A percentile compares a stretch with the other conserved stretches of the same genome.
phyloP scores from a whole-genome alignment of 2,113 vertebrate species.

The Callionymus lyra region DNA sequence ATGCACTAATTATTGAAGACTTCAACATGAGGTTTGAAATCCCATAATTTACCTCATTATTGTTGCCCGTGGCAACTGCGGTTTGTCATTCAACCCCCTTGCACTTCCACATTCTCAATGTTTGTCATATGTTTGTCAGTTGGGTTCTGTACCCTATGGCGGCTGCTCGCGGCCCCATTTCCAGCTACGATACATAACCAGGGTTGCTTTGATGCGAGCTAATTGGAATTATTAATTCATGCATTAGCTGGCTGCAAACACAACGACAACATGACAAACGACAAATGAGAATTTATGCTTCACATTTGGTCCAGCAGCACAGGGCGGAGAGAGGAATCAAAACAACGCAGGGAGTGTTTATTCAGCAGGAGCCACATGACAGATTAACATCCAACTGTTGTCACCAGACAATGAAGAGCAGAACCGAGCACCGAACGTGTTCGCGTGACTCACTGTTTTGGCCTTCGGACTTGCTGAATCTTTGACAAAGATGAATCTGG shows the following conservation, averaged over 20 bases:
- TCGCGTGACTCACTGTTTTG: slow-evolving; percentile 3
- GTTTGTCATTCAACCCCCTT: slow-evolving; percentile 6
- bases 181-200: slow-evolving; percentile 26
- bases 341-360: slow-evolving; percentile 1
- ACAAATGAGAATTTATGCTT: slow-evolving; percentile 1
- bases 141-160: not conserved
- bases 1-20: too few relatives aligned
- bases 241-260: slow-evolving; percentile 9
- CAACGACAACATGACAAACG: slow-evolving; percentile 2
- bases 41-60: not conserved
- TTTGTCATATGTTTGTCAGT: too few relatives aligned
- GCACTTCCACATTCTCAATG: not conserved
- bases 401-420: slow-evolving; percentile 6
- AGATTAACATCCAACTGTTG: slow-evolving; percentile 7
- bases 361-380: slow-evolving; percentile 13
- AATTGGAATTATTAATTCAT: slow-evolving; percentile 40
- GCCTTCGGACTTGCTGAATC: slow-evolving; percentile 12
- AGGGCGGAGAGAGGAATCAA: too few relatives aligned
- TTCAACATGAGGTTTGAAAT: too few relatives aligned
- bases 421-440: not conserved
- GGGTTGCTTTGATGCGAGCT: slow-evolving; percentile 16
- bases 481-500: slow-evolving; percentile 8
- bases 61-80: not conserved
- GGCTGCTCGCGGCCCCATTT: slow-evolving; percentile 3
- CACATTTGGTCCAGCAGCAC: slow-evolving; percentile 4